A percentile compares a stretch with the other conserved stretches of the same genome.
These are phyloP conservation scores for Rhadina sibilatrix DNA, from an alignment of 2,113 vertebrate species.

Conservation along the genomic window DNA sequence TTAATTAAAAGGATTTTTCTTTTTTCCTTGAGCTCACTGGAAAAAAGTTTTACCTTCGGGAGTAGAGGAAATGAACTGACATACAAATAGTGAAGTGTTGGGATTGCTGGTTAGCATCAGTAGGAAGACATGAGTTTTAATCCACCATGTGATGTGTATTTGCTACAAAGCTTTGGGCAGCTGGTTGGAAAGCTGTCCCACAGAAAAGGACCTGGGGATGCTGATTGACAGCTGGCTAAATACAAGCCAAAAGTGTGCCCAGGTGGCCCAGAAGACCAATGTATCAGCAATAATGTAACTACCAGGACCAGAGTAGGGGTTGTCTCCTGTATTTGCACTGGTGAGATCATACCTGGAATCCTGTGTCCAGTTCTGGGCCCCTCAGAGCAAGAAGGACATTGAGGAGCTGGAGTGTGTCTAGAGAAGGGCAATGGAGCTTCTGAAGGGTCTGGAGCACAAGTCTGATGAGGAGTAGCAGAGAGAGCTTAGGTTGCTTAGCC, in stretches of 20 bases:
- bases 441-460: background rate
- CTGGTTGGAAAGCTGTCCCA: background rate
- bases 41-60: background rate
- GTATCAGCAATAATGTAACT: background rate
- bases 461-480: fast-evolving
- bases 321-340: background rate
- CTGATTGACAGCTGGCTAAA: background rate
- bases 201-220: background rate
- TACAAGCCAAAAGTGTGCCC: background rate
- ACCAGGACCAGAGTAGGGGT: background rate
- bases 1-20: background rate
- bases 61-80: background rate
- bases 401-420: fast-evolving
- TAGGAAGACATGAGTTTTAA: background rate
- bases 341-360: fast-evolving
- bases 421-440: fast-evolving
- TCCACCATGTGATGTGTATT: background rate
- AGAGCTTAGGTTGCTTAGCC: fast-evolving
- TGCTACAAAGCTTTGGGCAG: background rate
- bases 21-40: background rate
- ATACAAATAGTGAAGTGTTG: background rate
- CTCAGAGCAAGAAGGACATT: background rate
- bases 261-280: background rate
- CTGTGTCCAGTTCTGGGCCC: background rate
- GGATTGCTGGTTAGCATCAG: background rate